These are phyloP conservation scores for Engystomops pustulosus DNA, from an alignment of 2,113 vertebrate species.

Conservation along the genomic window DNA sequence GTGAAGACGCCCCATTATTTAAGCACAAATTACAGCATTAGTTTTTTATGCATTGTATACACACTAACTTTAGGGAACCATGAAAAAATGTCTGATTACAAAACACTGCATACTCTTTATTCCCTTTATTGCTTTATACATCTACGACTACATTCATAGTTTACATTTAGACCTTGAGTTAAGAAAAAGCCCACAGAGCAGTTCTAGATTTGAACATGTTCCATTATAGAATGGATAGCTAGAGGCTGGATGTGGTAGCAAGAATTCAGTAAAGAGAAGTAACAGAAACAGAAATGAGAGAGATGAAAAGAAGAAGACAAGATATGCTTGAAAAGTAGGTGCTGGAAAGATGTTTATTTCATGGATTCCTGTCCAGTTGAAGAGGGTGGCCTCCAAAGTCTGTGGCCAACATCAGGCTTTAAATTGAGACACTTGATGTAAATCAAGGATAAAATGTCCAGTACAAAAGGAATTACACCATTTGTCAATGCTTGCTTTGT, in stretches of 20 bases:
- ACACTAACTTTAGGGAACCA: neutral
- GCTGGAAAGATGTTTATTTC: slow-evolving; percentile 59
- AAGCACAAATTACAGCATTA: no score
- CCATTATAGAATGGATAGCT: neutral
- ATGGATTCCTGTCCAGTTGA: slow-evolving; percentile 54
- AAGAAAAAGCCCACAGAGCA: neutral
- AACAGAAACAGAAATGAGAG: neutral
- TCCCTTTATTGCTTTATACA: slow-evolving; percentile 26
- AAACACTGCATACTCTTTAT: slow-evolving; percentile 11
- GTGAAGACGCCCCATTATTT: no score
- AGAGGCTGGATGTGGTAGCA: neutral
- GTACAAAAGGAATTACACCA: slow-evolving; percentile 52
- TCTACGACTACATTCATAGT: slow-evolving; percentile 23
- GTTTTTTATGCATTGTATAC: no score
- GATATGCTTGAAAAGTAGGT: slow-evolving; percentile 57
- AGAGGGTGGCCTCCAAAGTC: slow-evolving; percentile 24
- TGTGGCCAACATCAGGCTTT: slow-evolving; percentile 38
- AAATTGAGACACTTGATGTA: slow-evolving; percentile 21
- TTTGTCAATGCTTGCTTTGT: slow-evolving; percentile 10
- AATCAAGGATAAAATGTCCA: slow-evolving; percentile 38
- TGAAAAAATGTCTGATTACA: slow-evolving; percentile 6
- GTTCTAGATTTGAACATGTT: neutral
- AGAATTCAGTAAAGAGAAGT: slow-evolving; percentile 1
- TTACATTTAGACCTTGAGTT: slow-evolving; percentile 14
- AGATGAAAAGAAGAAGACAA: slow-evolving; percentile 55